Conservation (phyloP, 2,113 vertebrate genomes). For the Microtus ochrogaster region DNA sequence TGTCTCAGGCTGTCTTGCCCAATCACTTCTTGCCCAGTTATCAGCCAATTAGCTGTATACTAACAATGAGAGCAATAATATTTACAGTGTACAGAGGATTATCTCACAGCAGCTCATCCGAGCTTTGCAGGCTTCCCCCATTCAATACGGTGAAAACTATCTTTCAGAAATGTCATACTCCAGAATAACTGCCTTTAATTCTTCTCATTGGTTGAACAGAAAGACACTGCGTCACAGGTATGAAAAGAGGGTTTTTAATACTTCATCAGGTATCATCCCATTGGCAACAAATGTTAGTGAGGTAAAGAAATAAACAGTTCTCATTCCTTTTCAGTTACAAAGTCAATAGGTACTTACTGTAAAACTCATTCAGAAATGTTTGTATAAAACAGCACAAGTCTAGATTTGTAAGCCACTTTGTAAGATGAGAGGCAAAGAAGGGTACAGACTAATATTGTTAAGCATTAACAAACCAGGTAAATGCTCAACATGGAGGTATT, state of each 20-base stretch:
- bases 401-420: background rate
- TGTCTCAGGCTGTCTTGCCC: no score
- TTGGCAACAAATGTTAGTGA: background rate
- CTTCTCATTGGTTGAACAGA: background rate
- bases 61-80: no score
- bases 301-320: background rate
- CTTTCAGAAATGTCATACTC: background rate
- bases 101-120: no score
- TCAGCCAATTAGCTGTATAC: no score
- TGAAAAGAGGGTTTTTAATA: background rate
- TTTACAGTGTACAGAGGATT: no score
- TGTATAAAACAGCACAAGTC: background rate
- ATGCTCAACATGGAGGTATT: background rate
- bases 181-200: background rate
- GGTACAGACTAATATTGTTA: background rate
- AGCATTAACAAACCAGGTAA: background rate
- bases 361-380: conserved; percentile 14
- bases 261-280: background rate
- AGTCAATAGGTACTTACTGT: conserved; percentile 3
- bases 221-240: background rate
- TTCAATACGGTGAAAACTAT: background rate
- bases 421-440: background rate
- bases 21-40: no score
- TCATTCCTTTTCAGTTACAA: conserved; percentile 10
- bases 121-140: background rate